Percentiles rank a stretch among this genome's conserved stretches.
Conservation (phyloP, 2,113 vertebrate species). For the Scartelaos histophorus region DNA sequence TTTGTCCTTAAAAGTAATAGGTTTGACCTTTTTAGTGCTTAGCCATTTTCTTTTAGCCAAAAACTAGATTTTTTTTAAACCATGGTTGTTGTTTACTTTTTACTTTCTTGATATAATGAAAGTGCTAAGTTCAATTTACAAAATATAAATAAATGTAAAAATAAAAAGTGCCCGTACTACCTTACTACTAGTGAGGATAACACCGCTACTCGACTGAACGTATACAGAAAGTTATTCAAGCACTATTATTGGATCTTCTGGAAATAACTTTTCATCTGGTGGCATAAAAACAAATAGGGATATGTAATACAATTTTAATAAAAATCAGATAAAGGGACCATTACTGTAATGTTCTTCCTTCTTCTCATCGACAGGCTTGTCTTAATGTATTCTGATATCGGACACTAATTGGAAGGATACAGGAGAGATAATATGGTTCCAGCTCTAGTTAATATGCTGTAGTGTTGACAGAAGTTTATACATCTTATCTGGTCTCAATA, state of each 20-base stretch:
- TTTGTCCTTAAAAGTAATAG: not conserved
- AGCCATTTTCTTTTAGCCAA: not conserved
- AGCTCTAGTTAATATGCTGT: constrained; percentile 75
- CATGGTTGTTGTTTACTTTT: not conserved
- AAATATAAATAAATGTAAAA: not conserved
- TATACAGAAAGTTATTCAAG: constrained; percentile 20
- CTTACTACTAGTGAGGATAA: not conserved
- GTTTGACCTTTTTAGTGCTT: constrained; percentile 21
- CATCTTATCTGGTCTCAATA: constrained; percentile 83
- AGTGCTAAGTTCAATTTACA: not conserved
- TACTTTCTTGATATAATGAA: not conserved
- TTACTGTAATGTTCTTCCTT: constrained; percentile 53
- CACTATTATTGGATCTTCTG: constrained; percentile 49
- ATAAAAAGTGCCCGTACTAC: not conserved
- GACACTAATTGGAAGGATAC: constrained; percentile 73
- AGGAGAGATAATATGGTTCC: constrained; percentile 72
- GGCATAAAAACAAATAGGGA: constrained; percentile 80
- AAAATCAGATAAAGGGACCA: constrained; percentile 41
- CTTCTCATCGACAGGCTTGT: constrained; percentile 50
- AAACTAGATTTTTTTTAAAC: constrained; percentile 25
- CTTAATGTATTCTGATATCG: constrained; percentile 75
- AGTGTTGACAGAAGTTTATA: constrained; percentile 81
- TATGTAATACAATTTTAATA: constrained; percentile 65
- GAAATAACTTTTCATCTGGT: constrained; percentile 63
- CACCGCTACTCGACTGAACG: not conserved